Base-by-base conservation (phyloP, 1,140 invertebrate genomes). In the Trachymyrmex septentrionalis region DNA sequence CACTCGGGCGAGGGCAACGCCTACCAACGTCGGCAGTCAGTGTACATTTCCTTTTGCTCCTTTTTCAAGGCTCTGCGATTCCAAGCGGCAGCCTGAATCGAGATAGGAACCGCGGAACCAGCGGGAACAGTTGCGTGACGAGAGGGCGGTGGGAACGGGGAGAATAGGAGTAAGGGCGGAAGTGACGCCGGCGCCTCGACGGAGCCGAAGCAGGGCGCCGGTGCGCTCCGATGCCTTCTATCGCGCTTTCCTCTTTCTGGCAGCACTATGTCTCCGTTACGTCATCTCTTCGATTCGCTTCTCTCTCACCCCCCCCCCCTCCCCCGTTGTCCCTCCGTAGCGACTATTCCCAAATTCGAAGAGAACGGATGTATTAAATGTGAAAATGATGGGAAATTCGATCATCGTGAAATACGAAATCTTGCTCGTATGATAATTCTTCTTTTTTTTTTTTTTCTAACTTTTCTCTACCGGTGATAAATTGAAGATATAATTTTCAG, bases 181-280 rank as follows among this genome's bases (percentile, higher is more conserved):
- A 95, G 94, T 94, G 93, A 95, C 93, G 94, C 93, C 94, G 95
- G 95, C 95, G 95, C 94, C 95, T 94, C 94, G 93, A 92, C 94
- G 95, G 94, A 95, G 95, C 95, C 95, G 92, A 80, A 76, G 81
- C 92, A 87, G 94, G 94, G 94, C 95, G 95, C 94, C 95, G 93
- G 94, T 95, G 93, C 94, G 93, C 94, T 95, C 93, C 92, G 94
- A 90, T 95, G 94, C 94, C 85, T 91, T 91, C 91, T 92, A 95
- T 94, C 90, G 84, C 86, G 64, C 86, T 86, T 66, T 86, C 85
- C 87, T 88, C 89, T 88, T 84, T 87, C 78, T 67, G 85, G 75
- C 76, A 90, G 88, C 92, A 94, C 92, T 95, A 91, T 92, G 91
- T 95, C 94, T 95, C 94, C 94, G 93, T 95, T 94, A 93, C 93